Base-by-base conservation (phyloP, 2,797 vertebrate species). In the Melanogrammus aeglefinus region DNA sequence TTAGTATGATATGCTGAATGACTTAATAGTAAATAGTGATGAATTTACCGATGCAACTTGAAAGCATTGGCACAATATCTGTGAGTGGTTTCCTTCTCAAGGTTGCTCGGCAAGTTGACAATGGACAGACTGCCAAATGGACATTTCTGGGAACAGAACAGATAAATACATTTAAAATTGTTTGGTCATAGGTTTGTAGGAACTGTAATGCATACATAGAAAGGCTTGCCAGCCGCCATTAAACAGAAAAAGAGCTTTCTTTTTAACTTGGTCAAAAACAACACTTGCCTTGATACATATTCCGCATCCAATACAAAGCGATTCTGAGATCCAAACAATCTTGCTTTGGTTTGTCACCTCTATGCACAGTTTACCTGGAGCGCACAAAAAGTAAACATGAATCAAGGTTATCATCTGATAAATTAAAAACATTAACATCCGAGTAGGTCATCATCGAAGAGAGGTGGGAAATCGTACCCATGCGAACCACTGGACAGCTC, bases 31-130 rank as follows among this genome's bases (percentile, higher is more conserved):
- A 24, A 38, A 39, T 73, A 24, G 36, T n/a, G 24, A n/a, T 73
- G 75, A 38, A 79, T 76, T 73, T 93, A 99, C 98, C 98, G 94
- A 94, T 99, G 98, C 91, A 99, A 95, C 90, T 99, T 99, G 94
- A 99, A 99, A 92, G 98, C 96, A 91, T 99, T 99, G 93, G 97
- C 97, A 88, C 97, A 97, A 77, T 99, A 99, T 96, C 97, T 95
- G 94, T 99, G 98, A 0, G 98, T 99, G 83, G 97, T 99, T 91
- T 99, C 98, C 88, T 99, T 99, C 91, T 97, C 97, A 92, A 99
- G 92, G 93, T 99, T 99, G 90, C 98, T 99, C 77, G 98, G 98
- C 93, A 99, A 95, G 92, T 99, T 99, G 86, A 99, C 96, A 86
- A 99, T 99, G 18, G 98, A 99, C 93, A 99, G 90, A 70, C 97